phyloP scores from a whole-genome alignment of 2,888 invertebrate genomes.

The Acleris sparsana region DNA sequence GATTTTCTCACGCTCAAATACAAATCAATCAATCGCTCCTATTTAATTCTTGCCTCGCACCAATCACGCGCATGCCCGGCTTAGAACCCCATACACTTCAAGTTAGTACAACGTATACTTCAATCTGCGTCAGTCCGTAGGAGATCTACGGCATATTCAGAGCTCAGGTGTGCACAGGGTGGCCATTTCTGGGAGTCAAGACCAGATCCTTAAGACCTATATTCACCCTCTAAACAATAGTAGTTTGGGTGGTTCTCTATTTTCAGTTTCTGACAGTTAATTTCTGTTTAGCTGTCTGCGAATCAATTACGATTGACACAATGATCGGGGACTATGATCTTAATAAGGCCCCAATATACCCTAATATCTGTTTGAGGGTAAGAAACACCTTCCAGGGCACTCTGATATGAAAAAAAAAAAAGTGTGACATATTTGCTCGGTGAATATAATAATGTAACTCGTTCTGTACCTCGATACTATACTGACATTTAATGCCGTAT shows the following conservation, averaged over 20 bases:
- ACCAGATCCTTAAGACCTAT: neutral
- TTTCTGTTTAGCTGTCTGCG: no score
- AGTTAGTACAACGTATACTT: conserved; percentile 32
- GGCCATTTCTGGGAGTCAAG: neutral
- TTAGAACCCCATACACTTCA: conserved; percentile 37
- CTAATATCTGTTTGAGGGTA: no score
- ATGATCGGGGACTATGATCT: no score
- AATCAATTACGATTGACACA: no score
- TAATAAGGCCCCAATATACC: no score
- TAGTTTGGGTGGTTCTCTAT: neutral
- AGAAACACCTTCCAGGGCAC: no score
- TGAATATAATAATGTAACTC: no score
- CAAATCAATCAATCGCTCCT: conserved; percentile 36
- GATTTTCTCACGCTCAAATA: conserved; percentile 32
- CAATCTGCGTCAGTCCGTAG: conserved; percentile 39
- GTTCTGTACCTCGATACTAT: no score
- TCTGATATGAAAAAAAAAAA: no score
- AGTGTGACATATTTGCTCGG: no score
- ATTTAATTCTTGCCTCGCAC: conserved; percentile 31
- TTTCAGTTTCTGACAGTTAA: neutral
- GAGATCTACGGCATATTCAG: conserved; percentile 45
- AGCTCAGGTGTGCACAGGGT: conserved; percentile 15
- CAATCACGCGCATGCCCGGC: conserved; percentile 28
- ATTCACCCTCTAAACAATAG: neutral
- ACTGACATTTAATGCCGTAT: no score